phyloP scores from a whole-genome alignment of 2,888 invertebrate genomes.

The Caenorhabditis macrosperma region DNA sequence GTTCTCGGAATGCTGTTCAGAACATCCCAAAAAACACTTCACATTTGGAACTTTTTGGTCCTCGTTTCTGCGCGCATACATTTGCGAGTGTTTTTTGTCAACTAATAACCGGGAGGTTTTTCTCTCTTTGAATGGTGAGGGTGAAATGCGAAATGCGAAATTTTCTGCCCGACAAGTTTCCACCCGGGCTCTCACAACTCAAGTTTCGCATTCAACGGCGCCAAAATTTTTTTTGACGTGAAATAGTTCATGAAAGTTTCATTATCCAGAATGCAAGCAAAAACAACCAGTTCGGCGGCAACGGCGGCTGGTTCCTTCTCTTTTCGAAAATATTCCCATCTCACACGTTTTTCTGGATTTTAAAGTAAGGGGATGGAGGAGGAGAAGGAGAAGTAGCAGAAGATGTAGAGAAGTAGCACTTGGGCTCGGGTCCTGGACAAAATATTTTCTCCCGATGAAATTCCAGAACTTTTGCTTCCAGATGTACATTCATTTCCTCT shows the following conservation, averaged over 20 bases:
- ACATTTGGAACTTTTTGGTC: neutral
- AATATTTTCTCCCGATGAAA: slow-evolving; percentile 12
- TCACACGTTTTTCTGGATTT: slow-evolving; percentile 10
- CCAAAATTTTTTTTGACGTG: slow-evolving; percentile 36
- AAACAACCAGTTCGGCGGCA: slow-evolving; percentile 41
- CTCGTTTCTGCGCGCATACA: neutral
- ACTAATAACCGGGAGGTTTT: slow-evolving; percentile 50
- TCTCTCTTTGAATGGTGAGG: slow-evolving; percentile 22
- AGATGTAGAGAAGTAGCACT: slow-evolving; percentile 47
- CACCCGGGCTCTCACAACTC: slow-evolving; percentile 1
- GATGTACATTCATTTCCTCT: slow-evolving; percentile 2
- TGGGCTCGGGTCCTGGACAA: slow-evolving; percentile 8
- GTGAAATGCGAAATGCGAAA: slow-evolving; percentile 32
- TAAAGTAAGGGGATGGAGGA: neutral
- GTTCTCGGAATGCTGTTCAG: too few relatives aligned
- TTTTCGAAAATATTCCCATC: slow-evolving; percentile 8
- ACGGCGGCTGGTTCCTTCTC: slow-evolving; percentile 4
- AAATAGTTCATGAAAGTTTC: slow-evolving; percentile 58
- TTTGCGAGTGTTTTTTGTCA: slow-evolving; percentile 5
- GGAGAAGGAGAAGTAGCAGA: slow-evolving; percentile 12
- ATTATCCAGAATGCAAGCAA: slow-evolving; percentile 57
- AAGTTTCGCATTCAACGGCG: slow-evolving; percentile 36
- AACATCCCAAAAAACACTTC: too few relatives aligned
- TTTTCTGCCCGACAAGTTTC: slow-evolving; percentile 54
- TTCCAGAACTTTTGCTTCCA: slow-evolving; percentile 6